phyloP scores from a whole-genome alignment of 2,113 vertebrate species.

The Phoenicopterus ruber region DNA sequence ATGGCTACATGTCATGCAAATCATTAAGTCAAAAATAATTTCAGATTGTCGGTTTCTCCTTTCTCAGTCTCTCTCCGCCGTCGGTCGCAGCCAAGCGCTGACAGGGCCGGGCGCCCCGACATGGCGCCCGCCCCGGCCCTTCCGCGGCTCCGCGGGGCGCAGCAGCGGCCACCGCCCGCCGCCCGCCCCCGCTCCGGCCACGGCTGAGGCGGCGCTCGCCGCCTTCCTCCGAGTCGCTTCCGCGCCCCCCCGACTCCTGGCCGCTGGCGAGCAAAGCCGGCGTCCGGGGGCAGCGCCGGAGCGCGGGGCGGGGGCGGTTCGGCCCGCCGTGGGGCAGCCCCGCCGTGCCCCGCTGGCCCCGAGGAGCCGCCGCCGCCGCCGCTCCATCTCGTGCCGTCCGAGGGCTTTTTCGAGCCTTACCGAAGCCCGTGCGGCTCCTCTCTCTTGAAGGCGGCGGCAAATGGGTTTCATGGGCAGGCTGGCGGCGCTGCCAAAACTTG shows the following conservation, averaged over 20 bases:
- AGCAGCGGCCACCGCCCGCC: no score
- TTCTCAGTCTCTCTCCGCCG: background rate
- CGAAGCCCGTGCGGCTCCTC: no score
- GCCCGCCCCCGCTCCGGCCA: no score
- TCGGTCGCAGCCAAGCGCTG: no score
- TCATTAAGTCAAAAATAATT: background rate
- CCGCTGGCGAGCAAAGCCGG: background rate
- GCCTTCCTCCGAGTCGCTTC: accelerated
- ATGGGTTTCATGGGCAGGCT: background rate
- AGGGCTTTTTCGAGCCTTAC: no score
- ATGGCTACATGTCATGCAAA: no score
- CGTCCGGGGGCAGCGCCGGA: background rate
- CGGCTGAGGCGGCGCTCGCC: accelerated
- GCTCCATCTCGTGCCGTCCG: no score
- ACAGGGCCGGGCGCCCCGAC: accelerated
- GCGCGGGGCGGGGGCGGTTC: background rate
- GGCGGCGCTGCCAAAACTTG: background rate
- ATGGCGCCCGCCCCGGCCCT: no score
- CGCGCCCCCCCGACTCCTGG: background rate
- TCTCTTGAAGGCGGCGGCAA: background rate
- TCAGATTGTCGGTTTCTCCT: accelerated
- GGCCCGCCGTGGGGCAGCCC: accelerated
- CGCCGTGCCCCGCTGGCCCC: accelerated
- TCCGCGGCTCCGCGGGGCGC: background rate
- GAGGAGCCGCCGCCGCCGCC: accelerated